Evolutionary conservation across 2,888 invertebrate genomes (phyloP), one percentile per base, ranked within the genome.

Genomic region (Argyresthia goedartella): DNA sequence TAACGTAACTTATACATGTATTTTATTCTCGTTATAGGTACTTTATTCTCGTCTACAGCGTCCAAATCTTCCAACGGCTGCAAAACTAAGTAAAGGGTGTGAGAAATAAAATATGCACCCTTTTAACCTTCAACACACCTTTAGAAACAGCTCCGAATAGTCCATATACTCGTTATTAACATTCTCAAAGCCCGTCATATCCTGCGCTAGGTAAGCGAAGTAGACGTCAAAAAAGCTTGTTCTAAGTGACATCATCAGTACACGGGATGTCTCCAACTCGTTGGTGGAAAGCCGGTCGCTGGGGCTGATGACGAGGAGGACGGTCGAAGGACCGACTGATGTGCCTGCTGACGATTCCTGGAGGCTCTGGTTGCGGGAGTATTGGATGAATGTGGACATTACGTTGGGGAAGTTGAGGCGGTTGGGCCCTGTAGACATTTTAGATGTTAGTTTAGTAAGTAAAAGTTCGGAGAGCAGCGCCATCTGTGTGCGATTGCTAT

Each of bases 231-330:
- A 89, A 63, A 84, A 81, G 9, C 73, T 71, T 1, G 65, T 66
- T 54, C 89, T 76, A 4, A 89, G 68, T 1, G 85, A 70, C 7
- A 61, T 58, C 73, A 90, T 79, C 1, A 88, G 70, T 36, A 71
- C 69, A 51, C 74, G 64, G 0, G 87, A 73, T 11, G 70, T 64
- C 4, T 78, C 74, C 44, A 81, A 54, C 54, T 89, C 89, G 0
- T 65, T 59, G 33, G 79, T 69, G 0, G 85, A 81, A 0, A 88
- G 78, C 4, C 76, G 66, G 53, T 88, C 84, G 33, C 69, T 72
- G 15, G 89, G 88, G 47, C 88, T 88, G 45, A 89, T 66, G 11
- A 90, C 65, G 0, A 90, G 69, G 8, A 90, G 80, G 8, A 88
- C 84, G 1, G 88, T 85, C 44, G 87, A 85, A 14, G 74, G 68